Evolutionary conservation across 2,113 vertebrate genomes (phyloP).

Genomic region (Atractosteus spatula): DNA sequence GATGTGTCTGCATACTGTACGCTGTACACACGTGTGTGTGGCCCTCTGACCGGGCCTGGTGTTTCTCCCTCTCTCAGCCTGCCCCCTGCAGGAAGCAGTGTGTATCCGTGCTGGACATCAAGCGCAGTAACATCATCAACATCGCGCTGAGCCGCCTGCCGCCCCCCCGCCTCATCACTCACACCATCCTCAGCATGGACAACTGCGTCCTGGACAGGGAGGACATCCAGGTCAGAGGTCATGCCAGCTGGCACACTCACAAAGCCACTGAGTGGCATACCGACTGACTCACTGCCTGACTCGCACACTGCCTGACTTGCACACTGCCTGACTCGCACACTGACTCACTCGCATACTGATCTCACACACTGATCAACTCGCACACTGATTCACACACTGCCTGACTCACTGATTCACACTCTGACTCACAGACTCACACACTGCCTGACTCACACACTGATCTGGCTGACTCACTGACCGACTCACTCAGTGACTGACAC

Average conservation of each 20-base stretch:
- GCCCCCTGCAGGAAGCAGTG: constrained; percentile 37
- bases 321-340: background rate
- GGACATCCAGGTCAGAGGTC: constrained; percentile 57
- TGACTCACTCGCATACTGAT: too few relatives aligned
- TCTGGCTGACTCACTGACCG: too few relatives aligned
- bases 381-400: too few relatives aligned
- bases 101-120: constrained; percentile 61
- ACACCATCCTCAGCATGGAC: constrained; percentile 70
- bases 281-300: too few relatives aligned
- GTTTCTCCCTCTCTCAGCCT: background rate
- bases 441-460: background rate
- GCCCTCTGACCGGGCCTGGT: background rate
- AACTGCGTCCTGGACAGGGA: constrained; percentile 67
- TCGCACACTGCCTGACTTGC: background rate
- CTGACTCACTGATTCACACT: too few relatives aligned
- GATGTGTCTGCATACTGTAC: background rate
- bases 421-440: too few relatives aligned
- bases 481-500: too few relatives aligned
- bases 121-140: constrained; percentile 70
- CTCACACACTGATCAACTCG: background rate
- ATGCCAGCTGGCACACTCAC: too few relatives aligned
- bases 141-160: constrained; percentile 68
- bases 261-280: too few relatives aligned
- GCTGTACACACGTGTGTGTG: background rate
- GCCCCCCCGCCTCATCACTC: constrained; percentile 59